A percentile compares a stretch with the other conserved stretches of the same genome.
Evolutionary conservation across 1,140 invertebrate species (phyloP).

Genomic region (Diploscapter pachys): DNA sequence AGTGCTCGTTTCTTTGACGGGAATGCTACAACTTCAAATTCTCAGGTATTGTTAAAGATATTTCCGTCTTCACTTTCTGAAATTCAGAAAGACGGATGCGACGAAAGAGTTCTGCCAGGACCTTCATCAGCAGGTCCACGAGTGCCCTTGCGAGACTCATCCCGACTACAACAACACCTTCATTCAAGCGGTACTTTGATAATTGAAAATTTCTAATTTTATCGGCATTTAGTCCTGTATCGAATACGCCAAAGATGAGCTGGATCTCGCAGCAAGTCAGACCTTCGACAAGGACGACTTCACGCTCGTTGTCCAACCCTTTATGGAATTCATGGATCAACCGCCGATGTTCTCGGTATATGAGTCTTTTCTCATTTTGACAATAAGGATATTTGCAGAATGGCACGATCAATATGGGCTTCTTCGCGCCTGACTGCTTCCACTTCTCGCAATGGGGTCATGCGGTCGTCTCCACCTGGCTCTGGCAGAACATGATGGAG

Average conservation of each 20-base stretch:
- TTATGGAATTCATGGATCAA: neutral
- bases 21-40: slow-evolving; percentile 41
- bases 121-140: slow-evolving; percentile 44
- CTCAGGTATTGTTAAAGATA: neutral
- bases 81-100: slow-evolving; percentile 16
- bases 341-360: neutral
- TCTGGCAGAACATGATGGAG: slow-evolving; percentile 75
- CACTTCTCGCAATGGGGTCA: slow-evolving; percentile 71
- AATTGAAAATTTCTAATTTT: neutral
- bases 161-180: neutral
- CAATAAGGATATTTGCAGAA: slow-evolving; percentile 2
- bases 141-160: slow-evolving; percentile 47
- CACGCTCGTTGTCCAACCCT: slow-evolving; percentile 61
- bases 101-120: slow-evolving; percentile 36
- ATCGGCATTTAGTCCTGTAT: slow-evolving; percentile 4
- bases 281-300: slow-evolving; percentile 60
- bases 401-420: slow-evolving; percentile 65
- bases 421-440: slow-evolving; percentile 71
- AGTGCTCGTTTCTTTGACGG: slow-evolving; percentile 38
- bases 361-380: neutral
- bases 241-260: slow-evolving; percentile 14
- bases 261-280: slow-evolving; percentile 42
- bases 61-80: too few relatives aligned
- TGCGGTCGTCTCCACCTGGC: slow-evolving; percentile 67
- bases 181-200: neutral